Conservation (phyloP, 2,888 invertebrate species). For the Idaea biselata region DNA sequence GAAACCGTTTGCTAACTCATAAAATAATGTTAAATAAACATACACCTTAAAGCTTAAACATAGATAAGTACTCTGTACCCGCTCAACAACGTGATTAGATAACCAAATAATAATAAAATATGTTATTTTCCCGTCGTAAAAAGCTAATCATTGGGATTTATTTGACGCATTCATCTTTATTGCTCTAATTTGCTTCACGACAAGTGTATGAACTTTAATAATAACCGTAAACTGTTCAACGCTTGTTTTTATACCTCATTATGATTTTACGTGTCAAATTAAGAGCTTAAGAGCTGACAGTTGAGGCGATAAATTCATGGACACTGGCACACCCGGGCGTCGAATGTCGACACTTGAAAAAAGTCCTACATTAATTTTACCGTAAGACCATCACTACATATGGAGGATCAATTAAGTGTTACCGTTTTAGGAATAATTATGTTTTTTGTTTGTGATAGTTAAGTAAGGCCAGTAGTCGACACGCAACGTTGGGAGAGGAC, state of each 20-base stretch:
- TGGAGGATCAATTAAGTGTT: slow-evolving; percentile 65
- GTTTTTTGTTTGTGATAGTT: slow-evolving; percentile 53
- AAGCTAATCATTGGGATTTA: slow-evolving; percentile 6
- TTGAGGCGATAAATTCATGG: slow-evolving; percentile 41
- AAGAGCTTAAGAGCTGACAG: slow-evolving; percentile 38
- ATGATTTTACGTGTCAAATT: slow-evolving; percentile 39
- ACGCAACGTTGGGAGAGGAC: slow-evolving; percentile 55
- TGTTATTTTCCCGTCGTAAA: slow-evolving; percentile 12
- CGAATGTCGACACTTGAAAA: slow-evolving; percentile 49
- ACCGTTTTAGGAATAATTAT: slow-evolving; percentile 75
- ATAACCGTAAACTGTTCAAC: slow-evolving; percentile 31
- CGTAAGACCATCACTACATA: slow-evolving; percentile 55
- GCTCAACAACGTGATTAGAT: background rate
- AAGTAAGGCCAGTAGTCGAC: slow-evolving; percentile 61
- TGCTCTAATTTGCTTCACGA: slow-evolving; percentile 18
- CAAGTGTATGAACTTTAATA: slow-evolving; percentile 27
- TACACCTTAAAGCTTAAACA: background rate
- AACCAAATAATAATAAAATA: background rate
- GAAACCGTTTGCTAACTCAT: background rate
- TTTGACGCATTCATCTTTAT: slow-evolving; percentile 15
- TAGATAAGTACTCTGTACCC: background rate
- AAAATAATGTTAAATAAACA: background rate
- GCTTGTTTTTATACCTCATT: slow-evolving; percentile 33
- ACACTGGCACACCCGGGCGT: slow-evolving; percentile 36
- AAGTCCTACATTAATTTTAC: slow-evolving; percentile 57